Evolutionary conservation across 2,888 invertebrate genomes (phyloP).

Genomic region (Periphyllus acericola): DNA sequence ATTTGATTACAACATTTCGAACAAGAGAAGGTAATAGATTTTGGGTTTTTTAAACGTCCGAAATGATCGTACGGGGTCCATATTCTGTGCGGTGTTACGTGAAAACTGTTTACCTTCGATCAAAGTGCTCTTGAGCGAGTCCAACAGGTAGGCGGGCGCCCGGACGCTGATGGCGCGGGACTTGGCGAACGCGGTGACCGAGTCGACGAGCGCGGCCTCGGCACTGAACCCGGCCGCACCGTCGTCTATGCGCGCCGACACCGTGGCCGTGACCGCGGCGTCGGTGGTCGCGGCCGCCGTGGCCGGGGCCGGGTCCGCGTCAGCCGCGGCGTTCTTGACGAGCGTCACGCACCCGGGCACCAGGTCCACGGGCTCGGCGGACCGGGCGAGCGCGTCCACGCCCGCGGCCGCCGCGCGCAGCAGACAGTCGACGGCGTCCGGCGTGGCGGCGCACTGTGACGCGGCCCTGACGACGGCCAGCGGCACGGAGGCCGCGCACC

Average conservation of each 20-base stretch:
- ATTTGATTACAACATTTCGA: no score
- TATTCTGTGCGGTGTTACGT: no score
- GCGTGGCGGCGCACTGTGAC: conserved; percentile 24
- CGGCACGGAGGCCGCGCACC: conserved; percentile 9
- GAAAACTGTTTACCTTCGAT: conserved; percentile 31
- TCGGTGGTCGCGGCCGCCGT: no score
- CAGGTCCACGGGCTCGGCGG: conserved; percentile 45
- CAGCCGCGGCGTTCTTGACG: conserved; percentile 24
- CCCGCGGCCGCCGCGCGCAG: conserved; percentile 30
- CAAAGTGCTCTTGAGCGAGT: conserved; percentile 17
- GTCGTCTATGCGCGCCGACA: neutral
- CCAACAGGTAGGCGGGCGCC: conserved; percentile 5
- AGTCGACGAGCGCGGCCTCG: conserved; percentile 26
- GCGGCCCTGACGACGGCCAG: conserved; percentile 26
- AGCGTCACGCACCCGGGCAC: conserved; percentile 49
- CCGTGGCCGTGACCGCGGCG: neutral
- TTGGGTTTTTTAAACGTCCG: no score
- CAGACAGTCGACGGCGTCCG: conserved; percentile 40
- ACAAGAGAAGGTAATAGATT: no score
- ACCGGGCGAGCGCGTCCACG: conserved; percentile 40
- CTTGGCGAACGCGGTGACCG: conserved; percentile 42
- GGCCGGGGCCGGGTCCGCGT: neutral
- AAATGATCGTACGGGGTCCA: no score
- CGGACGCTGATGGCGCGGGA: conserved; percentile 52
- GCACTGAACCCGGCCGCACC: neutral